phyloP scores from a whole-genome alignment of 2,113 vertebrate species.

The Scopus umbretta region DNA sequence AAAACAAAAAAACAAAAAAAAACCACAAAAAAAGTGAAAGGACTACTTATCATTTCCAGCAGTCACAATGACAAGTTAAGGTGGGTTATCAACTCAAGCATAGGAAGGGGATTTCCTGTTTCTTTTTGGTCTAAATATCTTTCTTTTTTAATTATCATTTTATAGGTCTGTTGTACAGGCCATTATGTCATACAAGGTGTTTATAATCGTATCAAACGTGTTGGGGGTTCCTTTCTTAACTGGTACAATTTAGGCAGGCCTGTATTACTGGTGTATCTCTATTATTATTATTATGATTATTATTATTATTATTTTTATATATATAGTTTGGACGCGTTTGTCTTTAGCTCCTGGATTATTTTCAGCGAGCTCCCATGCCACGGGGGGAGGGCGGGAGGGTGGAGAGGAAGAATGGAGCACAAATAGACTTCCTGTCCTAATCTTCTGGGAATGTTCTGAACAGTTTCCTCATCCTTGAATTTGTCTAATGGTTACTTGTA shows the following conservation, averaged over 20 bases:
- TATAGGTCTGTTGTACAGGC: slow-evolving; percentile 86
- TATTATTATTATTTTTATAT: slow-evolving; percentile 71
- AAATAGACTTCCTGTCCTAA: slow-evolving; percentile 61
- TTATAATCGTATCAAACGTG: slow-evolving; percentile 86
- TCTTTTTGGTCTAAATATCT: slow-evolving; percentile 70
- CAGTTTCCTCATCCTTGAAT: slow-evolving; percentile 67
- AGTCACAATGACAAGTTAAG: slow-evolving; percentile 78
- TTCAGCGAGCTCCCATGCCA: slow-evolving; percentile 76
- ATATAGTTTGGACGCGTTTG: slow-evolving; percentile 74
- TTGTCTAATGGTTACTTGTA: slow-evolving; percentile 32
- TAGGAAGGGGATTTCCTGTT: slow-evolving; percentile 76
- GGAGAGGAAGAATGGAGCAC: slow-evolving; percentile 57
- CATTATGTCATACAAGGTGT: slow-evolving; percentile 83
- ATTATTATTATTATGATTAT: slow-evolving; percentile 67
- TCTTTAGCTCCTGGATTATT: slow-evolving; percentile 78
- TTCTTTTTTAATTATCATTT: slow-evolving; percentile 79
- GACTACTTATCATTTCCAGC: slow-evolving; percentile 84
- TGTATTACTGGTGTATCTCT: slow-evolving; percentile 80
- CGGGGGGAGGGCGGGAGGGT: slow-evolving; percentile 2
- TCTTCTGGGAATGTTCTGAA: slow-evolving; percentile 62
- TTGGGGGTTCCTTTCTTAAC: slow-evolving; percentile 86
- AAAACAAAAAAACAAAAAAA: slow-evolving; percentile 19
- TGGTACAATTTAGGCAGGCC: slow-evolving; percentile 86
- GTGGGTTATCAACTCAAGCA: slow-evolving; percentile 81
- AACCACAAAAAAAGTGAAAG: slow-evolving; percentile 72